These are phyloP conservation scores for Cuculus canorus DNA, from an alignment of 2,797 vertebrate species.

Conservation along the genomic window DNA sequence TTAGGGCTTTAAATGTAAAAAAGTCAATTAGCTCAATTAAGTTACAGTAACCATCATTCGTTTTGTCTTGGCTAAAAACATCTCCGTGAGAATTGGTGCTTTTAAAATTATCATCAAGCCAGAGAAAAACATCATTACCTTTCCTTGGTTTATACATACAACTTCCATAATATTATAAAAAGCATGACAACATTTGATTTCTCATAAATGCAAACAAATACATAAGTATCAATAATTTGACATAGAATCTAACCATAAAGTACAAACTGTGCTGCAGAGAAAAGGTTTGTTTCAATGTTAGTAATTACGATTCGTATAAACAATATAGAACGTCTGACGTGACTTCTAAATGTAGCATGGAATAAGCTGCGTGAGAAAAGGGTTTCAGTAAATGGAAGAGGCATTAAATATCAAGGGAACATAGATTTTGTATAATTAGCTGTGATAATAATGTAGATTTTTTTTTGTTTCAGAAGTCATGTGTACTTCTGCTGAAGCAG, in stretches of 20 bases:
- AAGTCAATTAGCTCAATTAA: background rate
- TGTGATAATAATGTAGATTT: background rate
- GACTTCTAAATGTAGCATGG: background rate
- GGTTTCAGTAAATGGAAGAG: background rate
- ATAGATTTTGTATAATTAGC: background rate
- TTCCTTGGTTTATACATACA: background rate
- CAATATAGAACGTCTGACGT: background rate
- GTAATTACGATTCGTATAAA: constrained; percentile 17
- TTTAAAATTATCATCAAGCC: constrained; percentile 4
- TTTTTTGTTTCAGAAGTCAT: background rate
- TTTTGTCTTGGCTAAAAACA: constrained; percentile 39
- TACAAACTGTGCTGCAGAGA: background rate
- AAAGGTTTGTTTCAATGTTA: constrained; percentile 3
- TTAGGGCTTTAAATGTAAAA: background rate
- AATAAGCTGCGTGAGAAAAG: background rate
- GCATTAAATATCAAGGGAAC: background rate
- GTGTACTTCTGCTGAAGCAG: background rate
- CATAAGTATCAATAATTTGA: background rate
- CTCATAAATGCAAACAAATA: background rate
- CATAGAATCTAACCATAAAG: background rate
- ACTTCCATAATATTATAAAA: background rate
- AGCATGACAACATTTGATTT: background rate
- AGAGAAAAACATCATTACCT: background rate
- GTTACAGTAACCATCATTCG: background rate
- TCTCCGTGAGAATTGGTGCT: background rate